These are phyloP conservation scores for Acanthornis magna DNA, from an alignment of 2,797 vertebrate species.

Conservation along the genomic window DNA sequence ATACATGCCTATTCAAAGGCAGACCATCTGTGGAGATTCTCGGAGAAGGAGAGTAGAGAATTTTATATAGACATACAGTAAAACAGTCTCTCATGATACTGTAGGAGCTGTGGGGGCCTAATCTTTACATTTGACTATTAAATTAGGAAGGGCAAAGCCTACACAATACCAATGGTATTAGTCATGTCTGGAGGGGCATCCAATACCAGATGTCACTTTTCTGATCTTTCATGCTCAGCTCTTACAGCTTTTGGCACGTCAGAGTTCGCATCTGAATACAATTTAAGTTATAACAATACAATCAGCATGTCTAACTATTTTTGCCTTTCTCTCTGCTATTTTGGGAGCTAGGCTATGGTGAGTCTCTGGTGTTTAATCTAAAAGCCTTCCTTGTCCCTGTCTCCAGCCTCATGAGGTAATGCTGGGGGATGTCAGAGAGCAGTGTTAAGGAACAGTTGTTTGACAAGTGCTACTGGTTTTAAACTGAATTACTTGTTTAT, in stretches of 20 bases:
- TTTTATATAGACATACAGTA: constrained; percentile 42
- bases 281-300: constrained; percentile 77
- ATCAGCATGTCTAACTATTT: constrained; percentile 72
- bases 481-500: constrained; percentile 24
- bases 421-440: background rate
- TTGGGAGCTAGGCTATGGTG: constrained; percentile 54
- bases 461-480: constrained; percentile 60
- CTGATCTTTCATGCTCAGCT: constrained; percentile 72
- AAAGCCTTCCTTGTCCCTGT: background rate
- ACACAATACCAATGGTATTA: constrained; percentile 78
- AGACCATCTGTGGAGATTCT: constrained; percentile 49
- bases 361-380: constrained; percentile 49
- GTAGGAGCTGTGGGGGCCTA: constrained; percentile 18
- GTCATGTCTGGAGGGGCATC: constrained; percentile 79
- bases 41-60: background rate
- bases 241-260: constrained; percentile 75
- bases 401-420: constrained; percentile 43
- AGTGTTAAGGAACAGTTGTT: constrained; percentile 6
- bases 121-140: constrained; percentile 76
- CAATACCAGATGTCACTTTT: constrained; percentile 80
- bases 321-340: constrained; percentile 67
- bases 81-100: constrained; percentile 39
- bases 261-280: constrained; percentile 76
- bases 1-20: constrained; percentile 33
- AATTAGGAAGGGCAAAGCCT: constrained; percentile 75